phyloP scores from a whole-genome alignment of 1,140 invertebrate species.

The Microplitis demolitor region DNA sequence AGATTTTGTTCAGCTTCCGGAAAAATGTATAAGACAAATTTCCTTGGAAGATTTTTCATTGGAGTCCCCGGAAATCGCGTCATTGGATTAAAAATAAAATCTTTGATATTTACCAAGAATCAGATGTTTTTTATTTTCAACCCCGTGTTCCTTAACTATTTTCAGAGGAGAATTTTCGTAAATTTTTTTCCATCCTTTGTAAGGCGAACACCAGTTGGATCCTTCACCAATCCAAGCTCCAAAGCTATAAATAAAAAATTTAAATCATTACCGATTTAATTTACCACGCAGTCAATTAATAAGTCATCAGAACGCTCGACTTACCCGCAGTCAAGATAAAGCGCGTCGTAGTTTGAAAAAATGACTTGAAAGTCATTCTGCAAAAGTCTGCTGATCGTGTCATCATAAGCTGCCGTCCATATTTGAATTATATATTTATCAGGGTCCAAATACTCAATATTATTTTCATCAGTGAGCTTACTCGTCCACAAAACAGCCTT shows the following conservation, averaged over 20 bases:
- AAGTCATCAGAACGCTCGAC: slow-evolving; percentile 16
- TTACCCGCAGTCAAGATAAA: slow-evolving; percentile 84
- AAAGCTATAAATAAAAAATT: slow-evolving; percentile 45
- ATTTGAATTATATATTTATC: slow-evolving; percentile 82
- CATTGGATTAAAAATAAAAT: too few relatives aligned
- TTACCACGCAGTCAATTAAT: not conserved
- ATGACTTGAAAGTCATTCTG: slow-evolving; percentile 75
- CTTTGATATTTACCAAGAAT: slow-evolving; percentile 59
- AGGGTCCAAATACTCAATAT: slow-evolving; percentile 72
- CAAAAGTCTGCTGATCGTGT: slow-evolving; percentile 69
- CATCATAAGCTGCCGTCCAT: slow-evolving; percentile 73
- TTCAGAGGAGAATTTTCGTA: slow-evolving; percentile 75
- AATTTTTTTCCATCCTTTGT: slow-evolving; percentile 86
- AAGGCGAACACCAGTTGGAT: slow-evolving; percentile 88
- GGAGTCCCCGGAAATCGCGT: too few relatives aligned
- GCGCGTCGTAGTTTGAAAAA: slow-evolving; percentile 82
- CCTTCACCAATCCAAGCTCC: slow-evolving; percentile 67
- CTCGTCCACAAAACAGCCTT: slow-evolving; percentile 83
- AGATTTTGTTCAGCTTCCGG: not conserved
- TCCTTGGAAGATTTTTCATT: too few relatives aligned
- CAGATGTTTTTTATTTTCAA: slow-evolving; percentile 60
- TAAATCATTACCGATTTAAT: too few relatives aligned
- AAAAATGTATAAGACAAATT: not conserved
- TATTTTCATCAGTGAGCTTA: slow-evolving; percentile 70
- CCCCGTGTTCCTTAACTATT: slow-evolving; percentile 54